These are phyloP conservation scores for Brenthis ino DNA, from an alignment of 2,888 invertebrate genomes.

Conservation along the genomic window DNA sequence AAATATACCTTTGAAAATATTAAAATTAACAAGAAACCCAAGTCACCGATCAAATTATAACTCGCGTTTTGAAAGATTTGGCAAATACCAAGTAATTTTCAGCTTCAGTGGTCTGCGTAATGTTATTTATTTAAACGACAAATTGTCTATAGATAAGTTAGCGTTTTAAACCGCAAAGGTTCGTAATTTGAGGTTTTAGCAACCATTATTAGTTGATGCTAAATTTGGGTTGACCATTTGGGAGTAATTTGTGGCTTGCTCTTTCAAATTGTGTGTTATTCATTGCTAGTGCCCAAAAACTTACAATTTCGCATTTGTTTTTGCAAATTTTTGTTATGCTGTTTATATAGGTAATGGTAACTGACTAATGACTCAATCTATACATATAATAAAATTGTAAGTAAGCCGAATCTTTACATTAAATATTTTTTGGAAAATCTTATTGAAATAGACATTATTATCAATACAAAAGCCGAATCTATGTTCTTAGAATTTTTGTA, in stretches of 20 bases:
- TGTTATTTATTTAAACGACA: constrained; percentile 24
- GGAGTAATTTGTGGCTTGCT: constrained; percentile 21
- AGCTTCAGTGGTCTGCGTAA: constrained; percentile 26
- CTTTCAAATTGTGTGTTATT: constrained; percentile 11
- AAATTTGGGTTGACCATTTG: constrained; percentile 14
- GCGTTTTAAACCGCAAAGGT: constrained; percentile 18
- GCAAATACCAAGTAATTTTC: constrained; percentile 28
- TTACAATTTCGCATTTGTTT: too few relatives aligned
- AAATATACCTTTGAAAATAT: too few relatives aligned
- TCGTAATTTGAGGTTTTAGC: constrained; percentile 28
- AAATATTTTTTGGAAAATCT: too few relatives aligned
- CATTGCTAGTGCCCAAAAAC: background rate
- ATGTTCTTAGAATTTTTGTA: too few relatives aligned
- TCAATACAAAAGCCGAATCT: too few relatives aligned
- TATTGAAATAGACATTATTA: too few relatives aligned
- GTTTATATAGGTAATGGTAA: too few relatives aligned
- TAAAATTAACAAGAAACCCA: constrained; percentile 3
- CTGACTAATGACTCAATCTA: too few relatives aligned
- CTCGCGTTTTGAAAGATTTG: constrained; percentile 9
- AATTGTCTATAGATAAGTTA: constrained; percentile 19
- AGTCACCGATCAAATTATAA: constrained; percentile 12
- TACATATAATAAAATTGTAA: too few relatives aligned
- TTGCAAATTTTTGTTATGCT: too few relatives aligned
- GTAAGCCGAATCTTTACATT: too few relatives aligned
- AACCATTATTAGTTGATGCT: constrained; percentile 22